Percentiles rank a stretch among this genome's conserved stretches.
phyloP scores from a whole-genome alignment of 2,888 invertebrate species.

The Panzeria rudis region DNA sequence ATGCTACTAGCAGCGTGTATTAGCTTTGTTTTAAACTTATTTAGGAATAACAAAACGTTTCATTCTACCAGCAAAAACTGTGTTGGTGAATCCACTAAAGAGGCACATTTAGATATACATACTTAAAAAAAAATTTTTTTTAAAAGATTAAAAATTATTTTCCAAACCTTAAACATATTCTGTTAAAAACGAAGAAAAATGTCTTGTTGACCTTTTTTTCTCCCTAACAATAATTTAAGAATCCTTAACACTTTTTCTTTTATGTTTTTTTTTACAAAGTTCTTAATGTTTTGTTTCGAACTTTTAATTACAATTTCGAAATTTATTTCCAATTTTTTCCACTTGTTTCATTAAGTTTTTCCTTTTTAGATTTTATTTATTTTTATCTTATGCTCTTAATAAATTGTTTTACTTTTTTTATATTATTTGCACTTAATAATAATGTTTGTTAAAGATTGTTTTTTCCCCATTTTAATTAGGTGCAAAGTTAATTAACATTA shows the following conservation, averaged over 20 bases:
- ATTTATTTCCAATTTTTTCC: constrained; percentile 12
- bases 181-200: too few relatives aligned
- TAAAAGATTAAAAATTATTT: neutral
- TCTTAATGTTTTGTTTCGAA: constrained; percentile 5
- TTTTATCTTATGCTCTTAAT: constrained; percentile 10
- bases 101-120: too few relatives aligned
- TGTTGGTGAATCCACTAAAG: too few relatives aligned
- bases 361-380: constrained; percentile 1
- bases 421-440: constrained; percentile 28
- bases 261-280: neutral
- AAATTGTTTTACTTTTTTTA: constrained; percentile 10
- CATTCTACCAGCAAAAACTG: too few relatives aligned
- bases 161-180: too few relatives aligned
- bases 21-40: too few relatives aligned
- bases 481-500: constrained; percentile 77
- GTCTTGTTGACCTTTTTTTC: neutral
- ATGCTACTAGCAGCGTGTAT: too few relatives aligned
- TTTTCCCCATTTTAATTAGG: constrained; percentile 77
- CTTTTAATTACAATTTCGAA: constrained; percentile 35
- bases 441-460: neutral
- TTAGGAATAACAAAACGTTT: too few relatives aligned
- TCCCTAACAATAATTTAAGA: too few relatives aligned
- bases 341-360: neutral
- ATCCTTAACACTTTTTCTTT: neutral
- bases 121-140: too few relatives aligned